Base-by-base conservation (phyloP, 2,113 vertebrate genomes). In the Eretmochelys imbricata region DNA sequence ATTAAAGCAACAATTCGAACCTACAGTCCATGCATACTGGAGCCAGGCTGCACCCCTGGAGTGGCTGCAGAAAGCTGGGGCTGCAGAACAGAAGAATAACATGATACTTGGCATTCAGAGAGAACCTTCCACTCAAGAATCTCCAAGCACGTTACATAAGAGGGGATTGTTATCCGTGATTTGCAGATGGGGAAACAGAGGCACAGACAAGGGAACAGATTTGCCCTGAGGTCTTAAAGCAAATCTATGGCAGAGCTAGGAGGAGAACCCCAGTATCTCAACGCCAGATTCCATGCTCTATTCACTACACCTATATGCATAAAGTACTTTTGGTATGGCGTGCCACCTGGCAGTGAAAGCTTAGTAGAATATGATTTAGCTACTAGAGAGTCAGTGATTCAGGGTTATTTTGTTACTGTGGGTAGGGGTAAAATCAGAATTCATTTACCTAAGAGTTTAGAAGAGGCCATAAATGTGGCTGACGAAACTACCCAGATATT, bases 61-160 rank as follows among this genome's bases (percentile, higher is more conserved):
- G 8, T 29, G 31, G 38, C 72, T 46, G 19, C 75, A 16, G 22
- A 27, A 78, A 78, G 75, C 38, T 78, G 24, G 75, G 42, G 75
- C 75, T 10, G 75, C 42, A 48, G 42, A 78, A 78, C 46, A 13
- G 46, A 76, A 76, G n/a, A 42, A 27, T 27, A 48, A 42, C 20
- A 75, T 12, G 16, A 27, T 48, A 46, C 12, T 7, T 78, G 42
- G 46, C 42, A 14, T 78, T 48, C 42, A 14, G 50, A 14, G 85
- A 0, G 0, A 31, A 49, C n/a, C 49, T 89, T 84, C 65, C 22
- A 6, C 50, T 4, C 10, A 46, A 57, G 80, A 31, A 81, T n/a
- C 25, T 38, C 75, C 35, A 82, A 48, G 42, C 11, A 13, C 24
- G 7, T 46, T 46, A 46, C 42, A 78, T 78, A 42, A 42, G 25